Evolutionary conservation across 2,797 vertebrate species (phyloP).

Genomic region (Peromyscus aztecus): DNA sequence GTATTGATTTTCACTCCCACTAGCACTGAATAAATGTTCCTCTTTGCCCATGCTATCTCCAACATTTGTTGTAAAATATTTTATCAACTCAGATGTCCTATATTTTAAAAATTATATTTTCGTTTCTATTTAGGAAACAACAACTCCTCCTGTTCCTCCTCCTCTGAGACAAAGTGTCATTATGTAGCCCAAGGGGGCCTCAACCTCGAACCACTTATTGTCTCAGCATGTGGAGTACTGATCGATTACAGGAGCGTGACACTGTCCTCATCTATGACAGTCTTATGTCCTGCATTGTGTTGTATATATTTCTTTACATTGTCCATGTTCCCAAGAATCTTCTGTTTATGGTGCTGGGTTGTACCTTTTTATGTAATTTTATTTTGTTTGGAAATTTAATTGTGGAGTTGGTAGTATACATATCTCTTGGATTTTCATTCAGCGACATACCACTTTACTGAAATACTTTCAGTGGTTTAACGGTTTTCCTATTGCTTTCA

Average conservation of each 20-base stretch:
- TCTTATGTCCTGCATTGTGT: not conserved
- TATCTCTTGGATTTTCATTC: conserved; percentile 1
- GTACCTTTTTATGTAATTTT: not conserved
- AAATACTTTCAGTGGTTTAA: not conserved
- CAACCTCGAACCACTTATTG: not conserved
- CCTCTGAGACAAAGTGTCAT: not conserved
- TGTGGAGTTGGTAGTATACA: not conserved
- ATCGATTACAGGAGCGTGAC: not conserved
- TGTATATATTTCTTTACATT: conserved; percentile 34
- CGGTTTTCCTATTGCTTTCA: not conserved
- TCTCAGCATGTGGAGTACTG: not conserved
- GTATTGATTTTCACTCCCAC: not conserved
- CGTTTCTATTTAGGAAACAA: not conserved
- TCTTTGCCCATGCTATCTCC: not conserved
- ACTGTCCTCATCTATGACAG: not conserved
- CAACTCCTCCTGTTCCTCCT: not conserved
- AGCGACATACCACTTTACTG: conserved; percentile 13
- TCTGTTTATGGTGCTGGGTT: not conserved
- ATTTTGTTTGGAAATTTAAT: conserved; percentile 25
- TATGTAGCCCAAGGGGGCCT: not conserved
- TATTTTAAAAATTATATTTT: conserved; percentile 10
- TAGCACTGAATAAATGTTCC: not conserved
- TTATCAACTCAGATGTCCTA: not conserved
- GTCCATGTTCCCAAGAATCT: not conserved
- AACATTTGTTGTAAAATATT: not conserved